phyloP scores from a whole-genome alignment of 1,140 invertebrate species.

The Ridgeia piscesae region DNA sequence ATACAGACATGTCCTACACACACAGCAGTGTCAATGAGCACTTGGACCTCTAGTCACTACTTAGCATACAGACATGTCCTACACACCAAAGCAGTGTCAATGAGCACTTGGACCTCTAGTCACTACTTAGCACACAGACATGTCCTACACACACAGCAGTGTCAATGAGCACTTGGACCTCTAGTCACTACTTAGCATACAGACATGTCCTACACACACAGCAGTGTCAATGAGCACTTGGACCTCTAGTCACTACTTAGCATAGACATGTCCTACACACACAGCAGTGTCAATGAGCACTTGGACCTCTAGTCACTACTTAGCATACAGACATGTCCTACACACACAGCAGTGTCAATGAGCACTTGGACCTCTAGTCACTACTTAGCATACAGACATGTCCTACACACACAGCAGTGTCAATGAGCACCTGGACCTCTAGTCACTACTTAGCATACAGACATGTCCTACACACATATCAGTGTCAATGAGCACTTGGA shows the following conservation, averaged over 20 bases:
- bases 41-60: slow-evolving; percentile 18
- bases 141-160: slow-evolving; percentile 70
- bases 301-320: slow-evolving; percentile 17
- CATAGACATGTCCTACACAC: slow-evolving; percentile 78
- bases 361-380: slow-evolving; percentile 15
- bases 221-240: slow-evolving; percentile 10
- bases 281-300: slow-evolving; percentile 12
- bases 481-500: slow-evolving; percentile 11
- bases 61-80: slow-evolving; percentile 79
- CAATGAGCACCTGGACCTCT: neutral
- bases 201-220: slow-evolving; percentile 76
- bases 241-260: slow-evolving; percentile 13
- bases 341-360: slow-evolving; percentile 39
- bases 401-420: slow-evolving; percentile 66
- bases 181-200: slow-evolving; percentile 18
- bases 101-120: neutral
- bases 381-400: slow-evolving; percentile 58
- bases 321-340: slow-evolving; percentile 80
- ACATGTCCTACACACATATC: slow-evolving; percentile 73
- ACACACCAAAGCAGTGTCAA: slow-evolving; percentile 41
- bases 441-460: slow-evolving; percentile 20
- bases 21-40: slow-evolving; percentile 12
- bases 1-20: slow-evolving; percentile 83
- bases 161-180: slow-evolving; percentile 6
- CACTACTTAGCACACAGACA: slow-evolving; percentile 1